Evolutionary conservation across 1,140 invertebrate species (phyloP).

Genomic region (Frieseomelitta varia): DNA sequence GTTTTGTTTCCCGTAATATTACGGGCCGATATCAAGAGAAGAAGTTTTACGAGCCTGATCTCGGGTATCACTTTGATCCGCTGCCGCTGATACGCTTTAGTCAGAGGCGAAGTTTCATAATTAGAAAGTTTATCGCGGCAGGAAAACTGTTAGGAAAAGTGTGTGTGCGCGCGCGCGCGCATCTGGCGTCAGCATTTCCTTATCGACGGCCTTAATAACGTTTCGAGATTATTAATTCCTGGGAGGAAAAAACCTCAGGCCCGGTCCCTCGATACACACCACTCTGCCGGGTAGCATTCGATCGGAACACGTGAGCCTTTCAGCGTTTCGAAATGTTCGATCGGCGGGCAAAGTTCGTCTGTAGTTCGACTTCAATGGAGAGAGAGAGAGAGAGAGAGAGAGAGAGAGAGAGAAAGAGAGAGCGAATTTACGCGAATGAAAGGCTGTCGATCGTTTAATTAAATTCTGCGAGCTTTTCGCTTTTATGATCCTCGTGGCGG

Average conservation of each 20-base stretch:
- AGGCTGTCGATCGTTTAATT: neutral
- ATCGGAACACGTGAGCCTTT: neutral
- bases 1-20: slow-evolving; percentile 27
- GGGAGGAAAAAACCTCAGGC: neutral
- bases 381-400: no score
- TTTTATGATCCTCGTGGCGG: neutral
- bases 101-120: slow-evolving; percentile 33
- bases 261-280: no score
- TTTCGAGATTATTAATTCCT: slow-evolving; percentile 37
- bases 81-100: slow-evolving; percentile 22
- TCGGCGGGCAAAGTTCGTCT: neutral
- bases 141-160: slow-evolving; percentile 41
- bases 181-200: slow-evolving; percentile 41
- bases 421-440: neutral
- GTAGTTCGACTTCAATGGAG: neutral
- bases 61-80: slow-evolving; percentile 43
- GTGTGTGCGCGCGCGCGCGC: neutral
- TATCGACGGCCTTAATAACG: slow-evolving; percentile 36
- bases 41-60: slow-evolving; percentile 35
- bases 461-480: neutral
- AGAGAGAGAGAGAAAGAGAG: no score
- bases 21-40: slow-evolving; percentile 33
- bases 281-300: neutral
- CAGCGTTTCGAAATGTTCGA: neutral
- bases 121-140: slow-evolving; percentile 42